Evolutionary conservation across 2,888 invertebrate genomes (phyloP).

Genomic region (Hydroisotoma schaefferi): DNA sequence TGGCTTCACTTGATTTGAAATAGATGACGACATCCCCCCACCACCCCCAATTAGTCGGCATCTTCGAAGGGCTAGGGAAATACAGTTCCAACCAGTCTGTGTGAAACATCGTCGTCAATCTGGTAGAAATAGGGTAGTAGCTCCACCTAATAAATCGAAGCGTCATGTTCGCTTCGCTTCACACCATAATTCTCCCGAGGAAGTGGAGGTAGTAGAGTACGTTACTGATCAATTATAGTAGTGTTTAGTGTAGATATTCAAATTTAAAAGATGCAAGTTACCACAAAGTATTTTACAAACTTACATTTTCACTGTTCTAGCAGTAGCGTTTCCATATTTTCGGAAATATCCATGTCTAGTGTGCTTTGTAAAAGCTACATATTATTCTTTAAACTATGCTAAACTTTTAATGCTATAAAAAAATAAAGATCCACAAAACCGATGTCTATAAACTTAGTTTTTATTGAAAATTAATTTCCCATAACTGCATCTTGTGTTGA

Average conservation of each 20-base stretch:
- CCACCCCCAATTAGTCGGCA: slow-evolving; percentile 3
- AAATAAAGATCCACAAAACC: too few species aligned
- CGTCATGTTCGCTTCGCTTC: slow-evolving; percentile 40
- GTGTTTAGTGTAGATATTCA: not conserved
- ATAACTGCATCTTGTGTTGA: slow-evolving; percentile 81
- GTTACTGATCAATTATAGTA: slow-evolving; percentile 33
- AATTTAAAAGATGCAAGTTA: too few species aligned
- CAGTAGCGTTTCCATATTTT: too few species aligned
- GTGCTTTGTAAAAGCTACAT: too few species aligned
- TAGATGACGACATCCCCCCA: slow-evolving; percentile 8
- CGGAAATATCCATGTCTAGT: too few species aligned
- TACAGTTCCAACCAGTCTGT: too few species aligned
- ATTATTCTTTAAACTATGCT: too few species aligned
- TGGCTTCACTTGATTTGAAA: slow-evolving; percentile 41
- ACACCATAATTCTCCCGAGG: slow-evolving; percentile 25
- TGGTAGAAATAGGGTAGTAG: not conserved
- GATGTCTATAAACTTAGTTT: too few species aligned
- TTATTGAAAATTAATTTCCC: slow-evolving; percentile 68
- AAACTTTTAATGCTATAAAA: too few species aligned
- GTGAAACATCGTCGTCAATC: not conserved
- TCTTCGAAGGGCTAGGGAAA: too few species aligned
- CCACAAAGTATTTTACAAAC: too few species aligned
- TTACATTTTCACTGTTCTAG: too few species aligned
- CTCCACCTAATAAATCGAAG: slow-evolving; percentile 20
- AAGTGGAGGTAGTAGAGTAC: slow-evolving; percentile 40